Evolutionary conservation across 1,140 invertebrate species (phyloP).

Genomic region (Colletes latitarsis): DNA sequence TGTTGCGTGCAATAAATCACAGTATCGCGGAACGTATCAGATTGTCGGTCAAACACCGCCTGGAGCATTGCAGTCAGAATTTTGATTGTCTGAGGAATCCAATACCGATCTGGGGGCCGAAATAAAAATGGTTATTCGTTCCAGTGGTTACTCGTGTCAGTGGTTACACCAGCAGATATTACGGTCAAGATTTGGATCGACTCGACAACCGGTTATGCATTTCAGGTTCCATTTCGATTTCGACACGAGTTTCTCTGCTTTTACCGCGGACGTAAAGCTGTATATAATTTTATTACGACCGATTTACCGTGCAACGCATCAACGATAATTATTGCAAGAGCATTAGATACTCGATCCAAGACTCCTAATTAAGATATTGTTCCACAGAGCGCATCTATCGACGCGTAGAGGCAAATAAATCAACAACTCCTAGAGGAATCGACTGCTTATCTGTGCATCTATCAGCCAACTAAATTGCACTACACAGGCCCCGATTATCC

Average conservation of each 20-base stretch:
- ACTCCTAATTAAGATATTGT: constrained; percentile 42
- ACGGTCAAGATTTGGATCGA: too few species aligned
- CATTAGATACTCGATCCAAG: background rate
- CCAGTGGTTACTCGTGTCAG: too few species aligned
- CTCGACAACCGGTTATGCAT: too few species aligned
- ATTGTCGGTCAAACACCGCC: background rate
- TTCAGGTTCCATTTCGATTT: too few species aligned
- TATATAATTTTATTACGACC: background rate
- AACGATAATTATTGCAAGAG: background rate
- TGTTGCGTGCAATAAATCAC: too few species aligned
- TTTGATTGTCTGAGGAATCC: background rate
- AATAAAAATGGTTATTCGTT: background rate
- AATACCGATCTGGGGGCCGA: background rate
- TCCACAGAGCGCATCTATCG: background rate
- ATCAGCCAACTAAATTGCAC: constrained; percentile 36
- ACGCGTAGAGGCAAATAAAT: constrained; percentile 28
- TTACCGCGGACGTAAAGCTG: too few species aligned
- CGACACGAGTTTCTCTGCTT: too few species aligned
- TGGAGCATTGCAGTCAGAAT: background rate
- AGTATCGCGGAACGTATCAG: too few species aligned
- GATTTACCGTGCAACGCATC: background rate
- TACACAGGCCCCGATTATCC: constrained; percentile 32
- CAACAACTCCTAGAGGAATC: constrained; percentile 44
- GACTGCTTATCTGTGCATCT: constrained; percentile 39
- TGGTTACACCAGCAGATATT: too few species aligned